Base-by-base conservation (phyloP, 2,113 vertebrate genomes). In the Rissa tridactyla region DNA sequence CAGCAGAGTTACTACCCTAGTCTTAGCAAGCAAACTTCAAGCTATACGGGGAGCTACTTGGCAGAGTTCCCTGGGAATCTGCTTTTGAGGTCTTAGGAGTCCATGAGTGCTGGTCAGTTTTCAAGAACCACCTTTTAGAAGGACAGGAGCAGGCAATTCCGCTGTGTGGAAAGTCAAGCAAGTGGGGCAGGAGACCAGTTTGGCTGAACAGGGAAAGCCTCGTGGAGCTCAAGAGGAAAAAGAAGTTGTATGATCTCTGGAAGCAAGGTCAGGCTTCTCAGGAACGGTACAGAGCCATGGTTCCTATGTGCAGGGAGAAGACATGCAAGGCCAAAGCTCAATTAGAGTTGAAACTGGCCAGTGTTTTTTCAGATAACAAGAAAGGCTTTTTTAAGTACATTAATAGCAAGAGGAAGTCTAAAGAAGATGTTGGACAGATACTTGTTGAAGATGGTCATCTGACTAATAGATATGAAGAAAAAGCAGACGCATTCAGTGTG, bases 81-180 rank as follows among this genome's bases (percentile, higher is more conserved):
- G 40, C 36, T 62, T 51, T 57, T 51, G 36, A 57, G 54, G 54
- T 8, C 27, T 85, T 51, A 57, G 10, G 32, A 64, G 47, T 46
- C 54, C 17, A 22, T 0, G 0, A 51, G 13, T 40, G 14, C 42
- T n/a, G 32, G 36, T 69, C 32, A 57, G 27, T 30, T 51, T 80
- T 81, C 57, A 46, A 42, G 36, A 52, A 30, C 23, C 23, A 42
- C 49, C 22, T 54, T 78, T 80, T 42, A 54, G 38, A 54, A 65
- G 49, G 18, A 54, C 30, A 54, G 9, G 60, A 42, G 36, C 30
- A n/a, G 61, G 49, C 23, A 44, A 17, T 65, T 65, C 30, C 3
- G 4, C 30, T 65, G 44, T 62, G 77, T 42, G 6, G 5, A 21
- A 64, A 44, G 18, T 54, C 38, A 66, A 54, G 49, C 36, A 64